Conservation (phyloP, 2,797 vertebrate genomes). For the Cuniculus paca region DNA sequence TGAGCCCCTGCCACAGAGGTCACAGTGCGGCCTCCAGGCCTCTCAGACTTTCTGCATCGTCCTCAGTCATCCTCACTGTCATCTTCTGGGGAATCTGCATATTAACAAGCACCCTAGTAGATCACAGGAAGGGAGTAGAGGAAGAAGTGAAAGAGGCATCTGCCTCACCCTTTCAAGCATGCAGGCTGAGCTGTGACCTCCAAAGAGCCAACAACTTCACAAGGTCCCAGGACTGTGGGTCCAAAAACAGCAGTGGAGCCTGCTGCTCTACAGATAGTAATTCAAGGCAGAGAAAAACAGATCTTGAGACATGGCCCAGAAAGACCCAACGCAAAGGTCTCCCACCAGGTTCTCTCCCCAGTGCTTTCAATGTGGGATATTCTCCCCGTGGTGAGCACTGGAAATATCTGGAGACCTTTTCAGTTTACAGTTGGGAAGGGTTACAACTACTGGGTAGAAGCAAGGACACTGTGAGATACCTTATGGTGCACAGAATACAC, state of each 20-base stretch:
- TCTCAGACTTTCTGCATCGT: not conserved
- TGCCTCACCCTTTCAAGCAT: not conserved
- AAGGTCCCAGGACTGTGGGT: accelerated
- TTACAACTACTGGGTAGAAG: not conserved
- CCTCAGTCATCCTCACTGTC: not conserved
- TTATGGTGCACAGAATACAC: not conserved
- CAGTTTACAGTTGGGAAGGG: not conserved
- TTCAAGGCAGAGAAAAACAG: not conserved
- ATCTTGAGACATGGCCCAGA: not conserved
- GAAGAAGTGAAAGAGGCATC: not conserved
- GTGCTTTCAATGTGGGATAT: not conserved
- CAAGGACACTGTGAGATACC: not conserved
- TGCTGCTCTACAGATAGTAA: not conserved
- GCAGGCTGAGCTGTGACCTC: not conserved
- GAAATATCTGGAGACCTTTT: not conserved
- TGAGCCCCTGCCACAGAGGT: accelerated
- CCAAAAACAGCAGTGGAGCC: not conserved
- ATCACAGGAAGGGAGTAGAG: not conserved
- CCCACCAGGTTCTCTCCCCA: not conserved
- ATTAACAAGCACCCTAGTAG: not conserved
- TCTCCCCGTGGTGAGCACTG: not conserved
- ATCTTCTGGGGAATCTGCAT: not conserved
- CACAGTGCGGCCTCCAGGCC: not conserved
- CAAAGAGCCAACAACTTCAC: no score
- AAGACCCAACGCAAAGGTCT: not conserved